Evolutionary conservation across 2,888 invertebrate genomes (phyloP).

Genomic region (Hybos culiciformis): DNA sequence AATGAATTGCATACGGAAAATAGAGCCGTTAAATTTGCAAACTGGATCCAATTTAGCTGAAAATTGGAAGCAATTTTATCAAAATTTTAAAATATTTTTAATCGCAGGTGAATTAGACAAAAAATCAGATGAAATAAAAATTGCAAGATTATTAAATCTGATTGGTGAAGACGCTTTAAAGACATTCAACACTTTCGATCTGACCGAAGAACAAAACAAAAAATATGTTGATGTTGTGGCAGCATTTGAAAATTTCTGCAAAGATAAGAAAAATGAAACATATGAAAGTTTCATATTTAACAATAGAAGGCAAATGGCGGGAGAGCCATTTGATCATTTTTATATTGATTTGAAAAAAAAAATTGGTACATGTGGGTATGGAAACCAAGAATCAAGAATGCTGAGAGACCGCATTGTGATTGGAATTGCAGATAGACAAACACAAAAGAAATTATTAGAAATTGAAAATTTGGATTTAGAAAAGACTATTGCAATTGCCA

Average conservation of each 20-base stretch:
- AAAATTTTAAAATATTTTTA: no score
- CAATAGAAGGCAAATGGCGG: not conserved
- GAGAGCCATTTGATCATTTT: not conserved
- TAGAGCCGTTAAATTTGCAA: no score
- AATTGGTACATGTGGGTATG: constrained; percentile 1
- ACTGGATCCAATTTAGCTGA: no score
- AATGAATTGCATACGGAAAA: no score
- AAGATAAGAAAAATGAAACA: constrained; percentile 1
- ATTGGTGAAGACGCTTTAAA: no score
- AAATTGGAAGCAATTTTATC: no score
- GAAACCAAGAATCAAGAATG: not conserved
- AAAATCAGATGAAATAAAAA: no score
- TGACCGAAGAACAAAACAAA: no score
- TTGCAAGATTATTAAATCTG: no score
- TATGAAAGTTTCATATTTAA: not conserved
- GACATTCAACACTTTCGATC: no score
- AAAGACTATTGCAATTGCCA: not conserved
- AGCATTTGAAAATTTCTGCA: constrained; percentile 3
- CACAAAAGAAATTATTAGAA: not conserved
- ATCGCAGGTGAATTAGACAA: no score
- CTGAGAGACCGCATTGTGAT: not conserved
- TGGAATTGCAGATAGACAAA: not conserved
- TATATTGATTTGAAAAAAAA: not conserved
- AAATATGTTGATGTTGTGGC: not conserved
- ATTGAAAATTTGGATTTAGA: not conserved